Base-by-base conservation (phyloP, 2,888 invertebrate genomes). In the Agapostemon virescens region DNA sequence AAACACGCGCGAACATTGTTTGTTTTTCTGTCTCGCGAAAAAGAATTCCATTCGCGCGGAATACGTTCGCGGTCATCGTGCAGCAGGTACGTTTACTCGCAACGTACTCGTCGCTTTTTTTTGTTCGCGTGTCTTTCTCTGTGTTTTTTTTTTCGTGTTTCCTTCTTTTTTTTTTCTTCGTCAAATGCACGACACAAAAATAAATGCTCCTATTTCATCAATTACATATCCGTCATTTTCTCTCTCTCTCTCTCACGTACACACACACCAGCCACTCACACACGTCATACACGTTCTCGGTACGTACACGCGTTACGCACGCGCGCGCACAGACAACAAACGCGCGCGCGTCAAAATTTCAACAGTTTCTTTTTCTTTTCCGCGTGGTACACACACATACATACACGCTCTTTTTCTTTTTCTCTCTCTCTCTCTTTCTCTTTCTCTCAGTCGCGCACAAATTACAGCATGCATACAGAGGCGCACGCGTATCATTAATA, bases 101-200 rank as follows among this genome's bases (percentile, higher is more conserved):
- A 23, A 69, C 2, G 73, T 84, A 87, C 85, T n/a, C n/a, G 86
- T 90, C 85, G 79, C 88, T 87, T n/a, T n/a, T n/a, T n/a, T n/a
- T n/a, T 84, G 80, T 85, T 85, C 84, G 87, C 86, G 85, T 83
- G 86, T 88, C 85, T 84, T 88, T 82, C 84, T 70, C 23, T 74
- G 5, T 74, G 3, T n/a, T n/a, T 49, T 11, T n/a, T n/a, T 11
- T 81, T 81, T 69, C 81, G 75, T 81, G 63, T 85, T 87, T 49
- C n/a, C n/a, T n/a, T n/a, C n/a, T n/a, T n/a, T n/a, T n/a, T n/a
- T n/a, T n/a, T n/a, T n/a, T n/a, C n/a, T 84, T 85, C 88, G 77
- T 90, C 91, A 93, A 93, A 93, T 92, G 93, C 93, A 92, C 89
- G 90, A 92, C 92, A 92, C 90, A 92, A 93, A 93, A 93, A 92